phyloP scores from a whole-genome alignment of 2,888 invertebrate genomes.

The Drosophila percnosoma region DNA sequence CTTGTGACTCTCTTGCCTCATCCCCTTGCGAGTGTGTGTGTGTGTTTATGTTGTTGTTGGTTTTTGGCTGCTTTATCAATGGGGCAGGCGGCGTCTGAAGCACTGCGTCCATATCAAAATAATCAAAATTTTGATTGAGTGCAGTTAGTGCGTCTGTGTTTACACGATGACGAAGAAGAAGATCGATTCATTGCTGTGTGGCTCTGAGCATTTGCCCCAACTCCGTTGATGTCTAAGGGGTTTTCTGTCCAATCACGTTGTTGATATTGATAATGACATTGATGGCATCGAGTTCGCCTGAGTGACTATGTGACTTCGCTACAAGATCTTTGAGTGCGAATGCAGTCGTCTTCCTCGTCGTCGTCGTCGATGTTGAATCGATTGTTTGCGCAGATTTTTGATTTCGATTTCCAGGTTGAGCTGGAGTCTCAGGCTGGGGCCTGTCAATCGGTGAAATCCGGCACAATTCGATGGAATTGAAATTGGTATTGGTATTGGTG shows the following conservation, averaged over 20 bases:
- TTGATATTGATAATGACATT: conserved; percentile 83
- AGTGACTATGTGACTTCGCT: conserved; percentile 72
- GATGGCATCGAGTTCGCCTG: conserved; percentile 77
- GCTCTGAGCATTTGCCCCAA: conserved; percentile 9
- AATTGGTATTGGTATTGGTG: conserved; percentile 53
- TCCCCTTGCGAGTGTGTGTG: background rate
- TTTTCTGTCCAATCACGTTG: conserved; percentile 81
- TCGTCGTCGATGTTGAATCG: conserved; percentile 37
- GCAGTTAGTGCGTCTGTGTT: conserved; percentile 77
- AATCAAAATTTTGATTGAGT: conserved; percentile 81
- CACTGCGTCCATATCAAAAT: conserved; percentile 74
- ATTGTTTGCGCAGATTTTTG: conserved; percentile 77
- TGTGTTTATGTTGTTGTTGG: conserved; percentile 44
- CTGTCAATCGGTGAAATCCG: conserved; percentile 75
- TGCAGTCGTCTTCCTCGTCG: conserved; percentile 49
- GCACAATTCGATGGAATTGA: conserved; percentile 76
- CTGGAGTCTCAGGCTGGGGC: conserved; percentile 17
- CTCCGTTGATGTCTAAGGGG: conserved; percentile 1
- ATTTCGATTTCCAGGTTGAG: conserved; percentile 46
- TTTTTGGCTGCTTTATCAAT: conserved; percentile 61
- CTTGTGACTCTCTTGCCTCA: conserved; percentile 30
- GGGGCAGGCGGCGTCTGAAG: conserved; percentile 65
- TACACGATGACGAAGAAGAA: conserved; percentile 53
- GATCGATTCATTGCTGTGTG: conserved; percentile 61
- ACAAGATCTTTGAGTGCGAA: conserved; percentile 70